A percentile compares a stretch with the other conserved stretches of the same genome.
phyloP scores from a whole-genome alignment of 2,888 invertebrate genomes.

The Andrena flavipes region DNA sequence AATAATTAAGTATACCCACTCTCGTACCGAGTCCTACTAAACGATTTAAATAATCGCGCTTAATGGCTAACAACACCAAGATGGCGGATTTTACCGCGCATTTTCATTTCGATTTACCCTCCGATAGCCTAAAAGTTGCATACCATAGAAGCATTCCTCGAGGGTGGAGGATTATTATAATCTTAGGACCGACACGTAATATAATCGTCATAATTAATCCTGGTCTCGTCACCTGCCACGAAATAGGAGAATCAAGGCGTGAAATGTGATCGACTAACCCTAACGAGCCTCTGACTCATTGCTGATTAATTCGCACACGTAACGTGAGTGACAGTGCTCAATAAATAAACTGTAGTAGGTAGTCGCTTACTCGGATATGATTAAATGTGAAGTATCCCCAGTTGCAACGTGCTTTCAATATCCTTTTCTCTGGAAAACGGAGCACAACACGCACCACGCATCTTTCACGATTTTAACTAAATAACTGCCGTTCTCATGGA shows the following conservation, averaged over 20 bases:
- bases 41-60: too few species aligned
- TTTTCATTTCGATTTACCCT: too few species aligned
- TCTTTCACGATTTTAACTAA: background rate
- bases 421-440: background rate
- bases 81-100: too few species aligned
- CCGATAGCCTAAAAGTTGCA: background rate
- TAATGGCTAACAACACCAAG: too few species aligned
- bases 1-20: too few species aligned
- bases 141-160: background rate
- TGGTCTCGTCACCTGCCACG: background rate
- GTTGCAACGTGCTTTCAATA: background rate
- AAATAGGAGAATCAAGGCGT: background rate
- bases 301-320: slow-evolving; percentile 18
- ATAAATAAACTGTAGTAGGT: background rate
- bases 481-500: background rate
- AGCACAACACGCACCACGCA: background rate
- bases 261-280: slow-evolving; percentile 36
- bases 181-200: background rate
- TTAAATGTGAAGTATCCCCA: too few species aligned
- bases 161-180: background rate
- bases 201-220: background rate
- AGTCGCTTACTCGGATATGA: background rate
- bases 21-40: too few species aligned
- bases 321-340: background rate
- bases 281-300: slow-evolving; percentile 46